Conservation (phyloP, 2,888 invertebrate genomes). For the Limnephilus lunatus region DNA sequence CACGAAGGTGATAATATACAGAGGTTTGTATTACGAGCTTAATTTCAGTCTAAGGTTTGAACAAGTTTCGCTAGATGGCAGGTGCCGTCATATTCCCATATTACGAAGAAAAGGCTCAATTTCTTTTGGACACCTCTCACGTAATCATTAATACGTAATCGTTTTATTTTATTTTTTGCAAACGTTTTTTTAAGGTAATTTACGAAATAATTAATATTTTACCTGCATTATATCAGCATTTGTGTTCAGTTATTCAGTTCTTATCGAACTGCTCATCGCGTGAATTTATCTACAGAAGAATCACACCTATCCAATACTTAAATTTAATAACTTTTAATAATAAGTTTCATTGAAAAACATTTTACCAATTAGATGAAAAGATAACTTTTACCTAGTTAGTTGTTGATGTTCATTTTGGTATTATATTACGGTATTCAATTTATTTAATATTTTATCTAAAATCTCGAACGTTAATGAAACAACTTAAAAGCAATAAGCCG, state of each 20-base stretch:
- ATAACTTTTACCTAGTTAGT: not conserved
- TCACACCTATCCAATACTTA: not conserved
- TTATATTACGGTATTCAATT: not conserved
- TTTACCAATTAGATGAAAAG: not conserved
- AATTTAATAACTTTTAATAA: not conserved
- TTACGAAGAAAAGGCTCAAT: not conserved
- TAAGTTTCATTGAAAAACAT: not conserved
- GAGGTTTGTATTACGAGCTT: not conserved
- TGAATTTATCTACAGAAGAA: not conserved
- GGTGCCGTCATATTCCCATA: not conserved
- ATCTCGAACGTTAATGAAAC: not conserved
- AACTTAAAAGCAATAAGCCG: not conserved
- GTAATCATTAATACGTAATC: not conserved
- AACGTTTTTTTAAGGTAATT: not conserved
- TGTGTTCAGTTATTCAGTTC: not conserved
- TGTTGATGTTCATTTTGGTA: not conserved
- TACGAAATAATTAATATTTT: not conserved
- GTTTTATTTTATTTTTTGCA: not conserved
- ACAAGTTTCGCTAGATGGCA: constrained; percentile 34
- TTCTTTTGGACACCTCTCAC: not conserved
- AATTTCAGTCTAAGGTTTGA: constrained; percentile 6
- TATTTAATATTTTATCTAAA: not conserved
- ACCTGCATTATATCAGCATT: not conserved
- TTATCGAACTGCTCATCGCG: not conserved
- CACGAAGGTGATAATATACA: not conserved